Conservation (phyloP, 1,140 invertebrate genomes). For the Drosophila pachea region DNA sequence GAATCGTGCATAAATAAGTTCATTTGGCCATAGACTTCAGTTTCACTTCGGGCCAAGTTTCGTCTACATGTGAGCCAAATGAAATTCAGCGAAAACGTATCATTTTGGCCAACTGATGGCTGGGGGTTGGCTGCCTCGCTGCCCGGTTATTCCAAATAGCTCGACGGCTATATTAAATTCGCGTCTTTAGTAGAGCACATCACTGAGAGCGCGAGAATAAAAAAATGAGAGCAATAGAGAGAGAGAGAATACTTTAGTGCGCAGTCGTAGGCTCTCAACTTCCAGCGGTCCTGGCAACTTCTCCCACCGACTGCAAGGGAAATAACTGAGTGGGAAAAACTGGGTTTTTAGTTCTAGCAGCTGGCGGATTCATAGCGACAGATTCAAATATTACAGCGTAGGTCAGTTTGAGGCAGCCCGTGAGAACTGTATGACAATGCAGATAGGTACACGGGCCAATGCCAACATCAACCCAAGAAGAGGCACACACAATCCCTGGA, state of each 20-base stretch:
- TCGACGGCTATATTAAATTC: slow-evolving; percentile 31
- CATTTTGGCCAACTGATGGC: slow-evolving; percentile 48
- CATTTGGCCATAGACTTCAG: slow-evolving; percentile 5
- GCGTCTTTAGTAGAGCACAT: slow-evolving; percentile 13
- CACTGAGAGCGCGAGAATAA: not conserved
- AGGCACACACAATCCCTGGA: not conserved
- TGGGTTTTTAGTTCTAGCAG: slow-evolving; percentile 38
- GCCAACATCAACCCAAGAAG: not conserved
- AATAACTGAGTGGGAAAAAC: slow-evolving; percentile 48
- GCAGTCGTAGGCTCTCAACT: slow-evolving; percentile 45
- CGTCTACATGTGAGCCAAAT: slow-evolving; percentile 51
- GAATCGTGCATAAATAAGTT: slow-evolving; percentile 54
- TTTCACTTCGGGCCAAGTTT: not conserved
- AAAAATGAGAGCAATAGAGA: not conserved
- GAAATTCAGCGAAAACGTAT: slow-evolving; percentile 71
- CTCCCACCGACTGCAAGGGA: slow-evolving; percentile 35
- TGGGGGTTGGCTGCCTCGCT: slow-evolving; percentile 7
- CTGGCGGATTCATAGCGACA: slow-evolving; percentile 31
- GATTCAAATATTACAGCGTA: slow-evolving; percentile 65
- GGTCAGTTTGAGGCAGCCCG: slow-evolving; percentile 51
- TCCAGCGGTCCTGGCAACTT: slow-evolving; percentile 37
- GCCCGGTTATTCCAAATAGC: slow-evolving; percentile 10
- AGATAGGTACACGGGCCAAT: slow-evolving; percentile 8
- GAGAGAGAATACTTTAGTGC: slow-evolving; percentile 11
- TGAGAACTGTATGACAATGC: slow-evolving; percentile 61